Evolutionary conservation across 2,797 vertebrate species (phyloP), one percentile per base, ranked within the genome.

Genomic region (Enteromius fasciolatus): DNA sequence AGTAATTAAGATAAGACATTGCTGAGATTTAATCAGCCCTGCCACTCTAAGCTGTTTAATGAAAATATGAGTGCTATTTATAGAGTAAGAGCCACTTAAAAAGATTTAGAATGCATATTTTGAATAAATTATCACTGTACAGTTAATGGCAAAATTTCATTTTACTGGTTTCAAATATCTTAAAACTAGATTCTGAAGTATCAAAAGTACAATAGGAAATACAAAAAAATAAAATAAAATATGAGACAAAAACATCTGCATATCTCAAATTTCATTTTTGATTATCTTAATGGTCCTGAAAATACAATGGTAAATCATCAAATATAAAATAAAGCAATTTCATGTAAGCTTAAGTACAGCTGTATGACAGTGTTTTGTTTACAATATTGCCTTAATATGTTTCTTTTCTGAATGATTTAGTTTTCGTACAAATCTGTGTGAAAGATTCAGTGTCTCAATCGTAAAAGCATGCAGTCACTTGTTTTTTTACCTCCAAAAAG

Each of bases 21-120:
- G 8, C 39, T 83, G 78, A 80, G 50, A 25, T 63, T 78, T 63
- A 87, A 85, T 87, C 77, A 80, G 64, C 15, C 61, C 74, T 69
- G 61, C 72, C 74, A 63, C 61, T 67, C 15, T 76, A 48, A 73
- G 23, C 61, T 72, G 33, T 28, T 74, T 36, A 64, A 39, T 73
- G 69, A 44, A 48, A 39, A 68, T 20, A 41, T 73, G 41, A 20
- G 28, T 50, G 57, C 72, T 25, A 78, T 83, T 81, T 70, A 86
- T 81, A 85, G 68, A 83, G 48, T 61, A 36, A 64, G 20, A 73
- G 57, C 5, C 69, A 3, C 31, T 52, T 68, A 54, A 54, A 61
- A 63, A 52, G 3, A 28, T 17, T 4, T 23, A 67, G 59, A 46
- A 66, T 33, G n/a, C 0, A 20, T 68, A 39, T 67, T 68, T 68